Conservation (phyloP, 2,797 vertebrate species). For the Sebastes matsubarae region DNA sequence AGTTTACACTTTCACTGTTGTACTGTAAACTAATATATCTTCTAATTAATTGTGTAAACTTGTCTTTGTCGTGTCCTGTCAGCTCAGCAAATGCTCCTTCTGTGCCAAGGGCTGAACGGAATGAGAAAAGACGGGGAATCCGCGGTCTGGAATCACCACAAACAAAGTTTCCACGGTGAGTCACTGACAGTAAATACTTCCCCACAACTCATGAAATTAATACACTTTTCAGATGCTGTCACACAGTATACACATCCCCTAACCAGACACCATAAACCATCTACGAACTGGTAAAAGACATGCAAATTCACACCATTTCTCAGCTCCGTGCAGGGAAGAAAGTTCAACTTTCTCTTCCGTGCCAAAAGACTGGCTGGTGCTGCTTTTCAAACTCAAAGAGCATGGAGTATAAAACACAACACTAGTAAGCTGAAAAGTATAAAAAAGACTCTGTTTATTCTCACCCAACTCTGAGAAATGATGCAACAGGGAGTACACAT, state of each 20-base stretch:
- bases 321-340: neutral
- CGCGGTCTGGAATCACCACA: slow-evolving; percentile 74
- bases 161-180: slow-evolving; percentile 79
- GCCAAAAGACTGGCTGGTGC: neutral
- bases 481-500: slow-evolving; percentile 56
- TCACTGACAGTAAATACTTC: slow-evolving; percentile 47
- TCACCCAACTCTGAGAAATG: slow-evolving; percentile 38
- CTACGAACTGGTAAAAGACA: neutral
- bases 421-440: slow-evolving; percentile 19
- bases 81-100: slow-evolving; percentile 80
- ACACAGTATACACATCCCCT: neutral
- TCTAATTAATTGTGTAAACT: neutral
- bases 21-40: neutral
- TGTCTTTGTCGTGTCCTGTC: slow-evolving; percentile 17
- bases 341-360: neutral
- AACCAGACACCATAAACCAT: neutral
- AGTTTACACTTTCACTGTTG: neutral
- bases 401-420: slow-evolving; percentile 30
- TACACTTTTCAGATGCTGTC: slow-evolving; percentile 22
- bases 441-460: slow-evolving; percentile 36
- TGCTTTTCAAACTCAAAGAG: neutral
- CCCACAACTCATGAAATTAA: slow-evolving; percentile 41
- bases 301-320: slow-evolving; percentile 23
- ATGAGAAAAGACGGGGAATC: slow-evolving; percentile 69
- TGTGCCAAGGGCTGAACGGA: slow-evolving; percentile 69